Base-by-base conservation (phyloP, 2,797 vertebrate species). In the Varecia variegata region DNA sequence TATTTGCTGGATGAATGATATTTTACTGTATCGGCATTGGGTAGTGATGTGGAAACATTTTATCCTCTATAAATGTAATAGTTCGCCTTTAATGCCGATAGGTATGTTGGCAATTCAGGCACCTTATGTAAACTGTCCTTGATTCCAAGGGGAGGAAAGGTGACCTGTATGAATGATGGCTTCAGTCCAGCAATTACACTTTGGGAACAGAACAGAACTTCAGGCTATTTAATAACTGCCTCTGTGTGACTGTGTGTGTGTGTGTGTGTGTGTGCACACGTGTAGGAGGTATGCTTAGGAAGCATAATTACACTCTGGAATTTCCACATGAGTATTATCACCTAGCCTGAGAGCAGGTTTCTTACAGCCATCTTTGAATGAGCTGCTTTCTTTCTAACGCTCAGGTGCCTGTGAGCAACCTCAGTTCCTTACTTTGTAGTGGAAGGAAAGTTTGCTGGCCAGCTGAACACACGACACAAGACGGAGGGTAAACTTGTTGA, bases 401-500 rank as follows among this genome's bases (percentile, higher is more conserved):
- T 52, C 15, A 83, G 90, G 40, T 85, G 62, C 12, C 65, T 56
- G 47, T 0, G 20, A 91, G 56, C 5, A 43, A 56, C 60, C 68
- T 86, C 56, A 82, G 25, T 54, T 70, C 97, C 99, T 98, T 98
- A 99, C 99, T 0, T 98, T 98, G 65, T 98, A 98, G 94, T 99
- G 99, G 81, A 99, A 98, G 74, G 99, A 99, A 84, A 99, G 97
- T 97, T 99, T 99, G 99, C 99, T 99, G 0, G 99, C 99, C n/a
- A 99, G 98, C 97, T 99, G 99, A 56, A 99, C 67, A 30, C 99
- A 99, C 0, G 99, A 99, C 95, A 99, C 98, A 20, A 99, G 94
- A 2, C 99, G 98, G 85, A 99, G 98, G 14, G 98, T 96, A 93
- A 99, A 99, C 40, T 98, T 99, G 52, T 98, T 94, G 18, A 91